A percentile compares a stretch with the other conserved stretches of the same genome.
These are phyloP conservation scores for Sylvicapra grimmia DNA, from an alignment of 2,113 vertebrate species.

Conservation along the genomic window DNA sequence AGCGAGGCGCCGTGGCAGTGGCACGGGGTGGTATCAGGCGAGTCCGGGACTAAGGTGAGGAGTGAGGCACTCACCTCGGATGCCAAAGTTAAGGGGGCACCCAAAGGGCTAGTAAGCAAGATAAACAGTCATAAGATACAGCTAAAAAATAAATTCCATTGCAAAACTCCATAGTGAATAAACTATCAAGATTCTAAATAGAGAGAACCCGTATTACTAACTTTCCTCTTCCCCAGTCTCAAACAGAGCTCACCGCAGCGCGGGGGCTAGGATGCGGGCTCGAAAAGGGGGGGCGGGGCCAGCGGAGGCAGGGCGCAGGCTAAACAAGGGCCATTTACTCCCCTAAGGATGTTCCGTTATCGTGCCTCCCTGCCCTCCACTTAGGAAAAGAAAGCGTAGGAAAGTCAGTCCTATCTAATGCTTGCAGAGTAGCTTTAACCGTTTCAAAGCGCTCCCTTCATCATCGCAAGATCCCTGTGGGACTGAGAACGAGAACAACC, in stretches of 20 bases:
- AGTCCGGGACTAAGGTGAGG: background rate
- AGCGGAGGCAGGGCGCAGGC: background rate
- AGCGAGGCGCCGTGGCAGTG: too few relatives aligned
- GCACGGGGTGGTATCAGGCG: background rate
- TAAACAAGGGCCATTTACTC: background rate
- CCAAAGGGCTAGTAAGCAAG: background rate
- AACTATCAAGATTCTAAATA: background rate
- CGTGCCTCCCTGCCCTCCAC: background rate
- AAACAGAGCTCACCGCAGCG: rapidly evolving
- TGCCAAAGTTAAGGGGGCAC: background rate
- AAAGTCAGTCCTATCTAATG: background rate
- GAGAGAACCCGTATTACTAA: background rate
- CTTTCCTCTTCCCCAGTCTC: background rate
- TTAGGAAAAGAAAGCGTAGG: background rate
- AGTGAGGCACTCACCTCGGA: rapidly evolving
- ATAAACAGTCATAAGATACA: background rate
- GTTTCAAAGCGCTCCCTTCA: background rate
- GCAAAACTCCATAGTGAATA: background rate
- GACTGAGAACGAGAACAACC: background rate
- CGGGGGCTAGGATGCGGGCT: background rate
- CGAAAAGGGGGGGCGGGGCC: background rate
- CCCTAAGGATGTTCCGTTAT: background rate
- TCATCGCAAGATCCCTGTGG: background rate
- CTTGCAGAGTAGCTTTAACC: background rate
- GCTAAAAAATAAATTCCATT: background rate